Evolutionary conservation across 2,888 invertebrate genomes (phyloP).

Genomic region (Hirtodrosophila cameraria): DNA sequence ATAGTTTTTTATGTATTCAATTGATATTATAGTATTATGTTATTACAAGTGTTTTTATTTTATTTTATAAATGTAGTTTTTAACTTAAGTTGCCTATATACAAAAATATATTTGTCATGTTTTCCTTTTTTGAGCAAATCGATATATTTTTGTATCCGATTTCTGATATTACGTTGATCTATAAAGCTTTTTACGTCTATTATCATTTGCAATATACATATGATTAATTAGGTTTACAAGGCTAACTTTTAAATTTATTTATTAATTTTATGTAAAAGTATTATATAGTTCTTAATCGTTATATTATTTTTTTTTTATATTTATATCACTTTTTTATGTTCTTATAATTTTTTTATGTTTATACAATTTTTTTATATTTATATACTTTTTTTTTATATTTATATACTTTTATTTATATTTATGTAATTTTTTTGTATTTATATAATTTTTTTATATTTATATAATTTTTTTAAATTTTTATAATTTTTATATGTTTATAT

Average conservation of each 20-base stretch:
- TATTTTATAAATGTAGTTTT: neutral
- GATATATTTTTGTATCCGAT: no score
- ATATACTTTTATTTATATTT: no score
- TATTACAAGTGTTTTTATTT: neutral
- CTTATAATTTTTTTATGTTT: neutral
- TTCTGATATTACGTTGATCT: no score
- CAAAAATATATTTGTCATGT: no score
- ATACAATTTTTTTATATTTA: no score
- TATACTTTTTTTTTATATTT: neutral
- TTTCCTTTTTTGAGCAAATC: no score
- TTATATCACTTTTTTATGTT: no score
- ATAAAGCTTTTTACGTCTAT: no score
- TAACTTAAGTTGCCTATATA: no score
- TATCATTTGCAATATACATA: no score
- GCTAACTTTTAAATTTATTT: constrained; percentile 10
- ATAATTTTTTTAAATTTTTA: neutral
- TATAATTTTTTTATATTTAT: neutral
- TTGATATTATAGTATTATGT: constrained; percentile 3
- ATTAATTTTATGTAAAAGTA: neutral
- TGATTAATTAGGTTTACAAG: no score
- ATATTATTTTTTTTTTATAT: neutral
- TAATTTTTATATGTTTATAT: neutral
- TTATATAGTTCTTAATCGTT: neutral
- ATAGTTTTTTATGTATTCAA: neutral
- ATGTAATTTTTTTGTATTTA: neutral